Percentiles rank a stretch among this genome's conserved stretches.
Conservation (phyloP, 2,113 vertebrate species). For the Pipa parva region DNA sequence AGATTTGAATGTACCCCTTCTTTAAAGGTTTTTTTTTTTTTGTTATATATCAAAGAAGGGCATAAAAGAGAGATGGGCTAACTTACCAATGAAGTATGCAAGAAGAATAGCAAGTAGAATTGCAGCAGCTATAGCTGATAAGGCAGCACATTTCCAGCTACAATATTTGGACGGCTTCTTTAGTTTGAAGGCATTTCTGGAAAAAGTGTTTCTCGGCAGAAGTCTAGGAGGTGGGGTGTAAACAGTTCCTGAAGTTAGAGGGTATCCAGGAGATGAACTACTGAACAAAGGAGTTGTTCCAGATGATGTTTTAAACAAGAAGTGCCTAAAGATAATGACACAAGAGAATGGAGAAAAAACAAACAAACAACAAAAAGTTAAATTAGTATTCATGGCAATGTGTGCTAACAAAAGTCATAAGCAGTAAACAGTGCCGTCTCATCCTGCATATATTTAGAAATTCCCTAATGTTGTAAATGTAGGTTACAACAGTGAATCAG, state of each 20-base stretch:
- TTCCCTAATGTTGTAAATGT: too few relatives aligned
- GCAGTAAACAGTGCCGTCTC: too few relatives aligned
- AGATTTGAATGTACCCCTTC: too few relatives aligned
- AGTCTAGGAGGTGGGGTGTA: conserved; percentile 95
- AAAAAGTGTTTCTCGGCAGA: conserved; percentile 95
- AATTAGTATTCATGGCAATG: too few relatives aligned
- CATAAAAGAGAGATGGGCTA: conserved; percentile 10
- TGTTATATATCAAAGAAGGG: too few relatives aligned
- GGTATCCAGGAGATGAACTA: conserved; percentile 95
- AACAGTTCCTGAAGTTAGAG: conserved; percentile 93
- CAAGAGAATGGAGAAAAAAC: background rate
- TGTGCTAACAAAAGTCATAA: too few relatives aligned
- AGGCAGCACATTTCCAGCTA: conserved; percentile 97
- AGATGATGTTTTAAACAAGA: conserved; percentile 97
- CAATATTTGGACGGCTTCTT: conserved; percentile 98
- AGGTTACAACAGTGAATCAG: too few relatives aligned
- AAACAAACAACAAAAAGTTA: background rate
- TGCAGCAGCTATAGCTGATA: conserved; percentile 89
- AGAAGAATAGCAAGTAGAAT: conserved; percentile 88
- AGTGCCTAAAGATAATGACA: conserved; percentile 74
- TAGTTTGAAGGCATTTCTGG: conserved; percentile 95
- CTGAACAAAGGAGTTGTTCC: conserved; percentile 97
- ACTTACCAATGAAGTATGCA: conserved; percentile 95
- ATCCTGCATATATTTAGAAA: too few relatives aligned
- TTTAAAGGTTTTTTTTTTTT: too few relatives aligned